Conservation (phyloP, 2,797 vertebrate species). For the Pseudochirops cupreus region DNA sequence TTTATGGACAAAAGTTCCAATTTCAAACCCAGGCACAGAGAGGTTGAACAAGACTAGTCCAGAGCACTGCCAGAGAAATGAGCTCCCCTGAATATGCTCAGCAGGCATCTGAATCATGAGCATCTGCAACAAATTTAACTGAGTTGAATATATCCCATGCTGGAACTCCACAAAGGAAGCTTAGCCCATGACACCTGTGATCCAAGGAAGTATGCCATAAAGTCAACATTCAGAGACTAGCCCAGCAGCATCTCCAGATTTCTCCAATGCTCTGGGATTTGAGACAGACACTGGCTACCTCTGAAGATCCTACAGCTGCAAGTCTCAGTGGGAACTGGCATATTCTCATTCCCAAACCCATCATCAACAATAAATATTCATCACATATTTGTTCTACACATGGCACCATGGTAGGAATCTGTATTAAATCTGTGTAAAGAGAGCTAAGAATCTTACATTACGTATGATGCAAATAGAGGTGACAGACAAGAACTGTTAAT, state of each 20-base stretch:
- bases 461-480: slow-evolving; percentile 20
- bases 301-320: slow-evolving; percentile 60
- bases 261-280: neutral
- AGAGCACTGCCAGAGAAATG: slow-evolving; percentile 60
- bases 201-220: slow-evolving; percentile 46
- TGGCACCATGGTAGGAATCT: slow-evolving; percentile 48
- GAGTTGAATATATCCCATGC: neutral
- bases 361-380: slow-evolving; percentile 71
- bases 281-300: slow-evolving; percentile 28
- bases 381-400: slow-evolving; percentile 39
- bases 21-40: slow-evolving; percentile 51
- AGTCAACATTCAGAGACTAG: neutral
- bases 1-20: neutral
- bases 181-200: slow-evolving; percentile 58
- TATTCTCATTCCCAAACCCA: slow-evolving; percentile 59
- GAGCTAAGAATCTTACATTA: neutral
- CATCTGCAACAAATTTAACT: slow-evolving; percentile 41
- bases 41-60: slow-evolving; percentile 65
- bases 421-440: slow-evolving; percentile 38
- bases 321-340: slow-evolving; percentile 35
- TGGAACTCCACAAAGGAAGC: neutral
- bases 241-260: slow-evolving; percentile 47
- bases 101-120: slow-evolving; percentile 50
- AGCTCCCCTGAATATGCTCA: slow-evolving; percentile 49
- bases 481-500: neutral